These are phyloP conservation scores for Meandrusa payeni DNA, from an alignment of 2,888 invertebrate species.

Conservation along the genomic window DNA sequence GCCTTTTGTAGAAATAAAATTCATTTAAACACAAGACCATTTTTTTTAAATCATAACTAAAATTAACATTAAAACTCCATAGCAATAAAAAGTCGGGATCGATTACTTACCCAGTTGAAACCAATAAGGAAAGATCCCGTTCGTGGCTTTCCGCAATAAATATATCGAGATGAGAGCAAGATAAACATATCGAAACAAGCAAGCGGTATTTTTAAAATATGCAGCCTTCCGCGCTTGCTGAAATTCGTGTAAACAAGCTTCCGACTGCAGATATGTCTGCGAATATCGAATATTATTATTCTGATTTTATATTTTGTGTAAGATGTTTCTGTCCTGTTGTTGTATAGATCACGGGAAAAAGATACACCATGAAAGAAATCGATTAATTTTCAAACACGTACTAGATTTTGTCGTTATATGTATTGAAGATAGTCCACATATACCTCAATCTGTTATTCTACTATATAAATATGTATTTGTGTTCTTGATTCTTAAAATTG, in stretches of 20 bases:
- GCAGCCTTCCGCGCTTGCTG: constrained; percentile 63
- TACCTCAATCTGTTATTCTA: too few relatives aligned
- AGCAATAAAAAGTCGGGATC: constrained; percentile 50
- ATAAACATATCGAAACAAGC: constrained; percentile 66
- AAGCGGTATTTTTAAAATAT: constrained; percentile 69
- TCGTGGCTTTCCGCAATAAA: constrained; percentile 68
- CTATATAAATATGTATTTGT: too few relatives aligned
- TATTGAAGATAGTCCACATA: too few relatives aligned
- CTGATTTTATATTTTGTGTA: constrained; percentile 50
- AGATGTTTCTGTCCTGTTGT: constrained; percentile 32
- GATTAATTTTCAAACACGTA: too few relatives aligned
- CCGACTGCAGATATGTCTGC: constrained; percentile 55
- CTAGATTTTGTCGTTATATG: too few relatives aligned
- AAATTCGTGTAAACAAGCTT: constrained; percentile 67
- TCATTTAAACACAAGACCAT: too few relatives aligned
- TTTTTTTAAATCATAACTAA: too few relatives aligned
- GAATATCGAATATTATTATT: constrained; percentile 40
- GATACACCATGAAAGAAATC: too few relatives aligned
- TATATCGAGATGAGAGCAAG: constrained; percentile 73
- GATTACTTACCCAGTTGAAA: constrained; percentile 53
- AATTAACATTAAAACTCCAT: constrained; percentile 43
- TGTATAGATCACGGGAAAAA: too few relatives aligned
- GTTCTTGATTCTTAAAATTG: too few relatives aligned
- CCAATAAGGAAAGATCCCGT: constrained; percentile 62
- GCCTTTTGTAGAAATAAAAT: too few relatives aligned